Evolutionary conservation across 30 jellyfish, hydroid and myxozoan species (phyloP).

Genomic region (Aurelia sp.): DNA sequence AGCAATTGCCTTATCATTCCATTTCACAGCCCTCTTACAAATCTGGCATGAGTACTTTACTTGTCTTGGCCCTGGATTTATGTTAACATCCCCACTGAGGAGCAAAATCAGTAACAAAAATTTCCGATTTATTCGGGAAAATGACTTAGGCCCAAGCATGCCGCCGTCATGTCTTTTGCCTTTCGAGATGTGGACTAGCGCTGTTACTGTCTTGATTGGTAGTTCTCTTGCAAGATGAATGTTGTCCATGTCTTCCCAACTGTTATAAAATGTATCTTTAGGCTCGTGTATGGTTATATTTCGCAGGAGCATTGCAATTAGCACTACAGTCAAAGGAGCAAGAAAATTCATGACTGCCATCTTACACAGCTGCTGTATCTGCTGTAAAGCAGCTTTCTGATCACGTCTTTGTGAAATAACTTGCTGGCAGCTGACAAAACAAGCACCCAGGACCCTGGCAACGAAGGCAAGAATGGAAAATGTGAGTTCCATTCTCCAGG

Average conservation of each 20-base stretch:
- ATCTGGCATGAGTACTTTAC: background rate
- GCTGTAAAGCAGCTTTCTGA: no score
- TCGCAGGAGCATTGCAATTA: slow-evolving; percentile 24
- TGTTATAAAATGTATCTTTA: background rate
- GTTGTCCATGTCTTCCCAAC: background rate
- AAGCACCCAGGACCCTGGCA: no score
- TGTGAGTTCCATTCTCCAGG: no score
- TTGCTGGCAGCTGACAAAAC: no score
- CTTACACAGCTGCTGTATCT: no score
- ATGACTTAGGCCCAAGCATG: background rate
- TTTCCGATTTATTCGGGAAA: background rate
- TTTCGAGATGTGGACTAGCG: background rate
- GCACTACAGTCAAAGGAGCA: no score
- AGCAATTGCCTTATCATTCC: slow-evolving; percentile 35
- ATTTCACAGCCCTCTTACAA: slow-evolving; percentile 25
- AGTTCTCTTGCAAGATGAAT: background rate
- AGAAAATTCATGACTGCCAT: no score
- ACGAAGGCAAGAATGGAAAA: no score
- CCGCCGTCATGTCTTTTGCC: background rate
- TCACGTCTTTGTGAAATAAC: no score
- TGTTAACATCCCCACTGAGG: slow-evolving; percentile 22
- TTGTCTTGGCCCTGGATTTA: slow-evolving; percentile 24
- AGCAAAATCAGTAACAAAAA: background rate
- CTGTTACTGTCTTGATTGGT: background rate
- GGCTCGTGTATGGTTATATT: background rate